Base-by-base conservation (phyloP, 2,113 vertebrate species). In the Echinops telfairi region DNA sequence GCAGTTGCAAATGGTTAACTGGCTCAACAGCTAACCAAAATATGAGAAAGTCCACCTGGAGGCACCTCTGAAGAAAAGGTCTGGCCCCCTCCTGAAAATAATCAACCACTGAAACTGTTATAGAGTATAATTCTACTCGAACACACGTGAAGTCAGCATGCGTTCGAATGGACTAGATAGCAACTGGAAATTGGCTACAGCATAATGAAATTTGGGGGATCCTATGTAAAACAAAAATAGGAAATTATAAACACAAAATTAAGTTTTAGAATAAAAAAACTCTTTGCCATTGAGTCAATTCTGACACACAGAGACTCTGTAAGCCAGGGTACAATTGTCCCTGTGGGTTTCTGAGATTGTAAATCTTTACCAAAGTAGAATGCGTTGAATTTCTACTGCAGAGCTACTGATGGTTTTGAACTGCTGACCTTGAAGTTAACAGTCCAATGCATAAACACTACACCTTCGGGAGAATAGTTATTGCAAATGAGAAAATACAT, bases 401-500 rank as follows among this genome's bases (percentile, higher is more conserved):
- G 47, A 53, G 47, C 47, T 53, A 11, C 47, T 53, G 47, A 14
- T 53, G 47, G 10, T 2, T 47, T 53, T 53, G 47, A 53, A 53
- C 47, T 53, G 47, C 47, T 53, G 47, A 53, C 47, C 47, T 53
- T 53, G 47, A 53, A 9, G 47, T 53, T 10, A 53, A 14, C 9
- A 53, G 47, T 53, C 47, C 6, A 53, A 8, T 14, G 12, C 47
- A 53, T 14, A 53, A 53, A 53, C 47, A 53, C 12, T 53, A 53
- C 12, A 53, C 47, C 47, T 53, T 14, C 9, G 10, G 47, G 47
- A 9, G 5, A 93, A n/a, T 38, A 85, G 27, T 84, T 77, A 33
- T 58, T 62, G 36, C 47, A 31, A 85, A 85, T 60, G 15, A 80
- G 36, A 89, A 93, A 84, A 71, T 83, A 40, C 83, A 77, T 68